Conservation (phyloP, 2,113 vertebrate species). For the Desmodus rotundus region DNA sequence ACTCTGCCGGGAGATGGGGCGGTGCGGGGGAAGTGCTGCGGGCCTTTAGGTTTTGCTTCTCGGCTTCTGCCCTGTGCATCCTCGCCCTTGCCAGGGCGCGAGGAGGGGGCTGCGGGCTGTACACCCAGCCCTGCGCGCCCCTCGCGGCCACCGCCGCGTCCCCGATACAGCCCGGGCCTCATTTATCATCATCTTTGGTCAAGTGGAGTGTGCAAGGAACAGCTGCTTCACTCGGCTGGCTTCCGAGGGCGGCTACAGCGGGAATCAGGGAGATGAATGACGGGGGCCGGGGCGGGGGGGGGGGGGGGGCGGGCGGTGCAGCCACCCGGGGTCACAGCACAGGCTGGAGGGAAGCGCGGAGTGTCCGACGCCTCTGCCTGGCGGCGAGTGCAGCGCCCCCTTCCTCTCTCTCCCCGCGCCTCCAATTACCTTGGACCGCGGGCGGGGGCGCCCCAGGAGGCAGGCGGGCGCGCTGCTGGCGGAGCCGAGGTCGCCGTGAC, state of each 20-base stretch:
- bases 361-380: neutral
- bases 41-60: conserved; percentile 33
- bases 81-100: neutral
- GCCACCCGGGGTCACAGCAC: neutral
- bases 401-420: neutral
- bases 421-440: neutral
- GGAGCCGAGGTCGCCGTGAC: conserved; percentile 67
- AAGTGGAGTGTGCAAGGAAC: conserved; percentile 85
- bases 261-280: conserved; percentile 72
- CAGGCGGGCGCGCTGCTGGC: neutral
- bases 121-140: conserved; percentile 42
- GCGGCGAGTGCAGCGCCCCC: conserved; percentile 12
- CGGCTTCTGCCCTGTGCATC: neutral
- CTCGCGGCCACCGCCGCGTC: conserved; percentile 45
- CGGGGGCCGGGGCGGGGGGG: conserved; percentile 35
- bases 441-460: neutral
- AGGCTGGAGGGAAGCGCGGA: neutral
- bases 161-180: conserved; percentile 71
- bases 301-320: neutral
- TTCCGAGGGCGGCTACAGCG: conserved; percentile 70
- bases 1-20: neutral
- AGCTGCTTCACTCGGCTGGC: conserved; percentile 82
- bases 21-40: neutral
- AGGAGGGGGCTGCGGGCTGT: neutral
- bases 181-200: conserved; percentile 86